Conservation (phyloP, 2,797 vertebrate genomes). For the Ciconia nigra region DNA sequence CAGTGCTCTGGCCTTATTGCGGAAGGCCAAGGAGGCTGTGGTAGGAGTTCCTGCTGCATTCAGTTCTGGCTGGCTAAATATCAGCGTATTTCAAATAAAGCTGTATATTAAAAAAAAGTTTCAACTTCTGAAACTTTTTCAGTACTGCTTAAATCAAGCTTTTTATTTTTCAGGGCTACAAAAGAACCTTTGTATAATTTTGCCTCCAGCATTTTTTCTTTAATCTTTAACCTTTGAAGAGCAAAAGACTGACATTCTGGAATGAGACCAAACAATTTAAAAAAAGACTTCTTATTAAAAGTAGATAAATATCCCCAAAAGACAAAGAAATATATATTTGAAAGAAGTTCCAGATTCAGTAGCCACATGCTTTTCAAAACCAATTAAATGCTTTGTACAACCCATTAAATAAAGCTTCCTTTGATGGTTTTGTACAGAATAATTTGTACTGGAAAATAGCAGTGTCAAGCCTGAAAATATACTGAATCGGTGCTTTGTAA, state of each 20-base stretch:
- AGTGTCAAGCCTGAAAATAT: not conserved
- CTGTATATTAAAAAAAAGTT: not conserved
- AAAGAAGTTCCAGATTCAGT: not conserved
- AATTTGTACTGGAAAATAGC: not conserved
- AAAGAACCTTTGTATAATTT: slow-evolving; percentile 51
- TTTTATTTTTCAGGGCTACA: slow-evolving; percentile 29
- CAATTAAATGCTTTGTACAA: not conserved
- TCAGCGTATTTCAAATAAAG: not conserved
- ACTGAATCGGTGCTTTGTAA: slow-evolving; percentile 43
- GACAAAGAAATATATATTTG: not conserved
- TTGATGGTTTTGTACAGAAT: not conserved
- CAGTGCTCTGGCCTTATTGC: not conserved
- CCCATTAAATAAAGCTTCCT: not conserved
- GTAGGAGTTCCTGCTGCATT: not conserved
- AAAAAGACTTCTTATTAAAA: not conserved
- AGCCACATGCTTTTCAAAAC: slow-evolving; percentile 27
- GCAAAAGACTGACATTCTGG: slow-evolving; percentile 33
- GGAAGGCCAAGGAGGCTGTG: not conserved
- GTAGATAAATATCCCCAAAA: not conserved
- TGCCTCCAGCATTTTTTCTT: slow-evolving; percentile 29
- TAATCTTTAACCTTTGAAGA: slow-evolving; percentile 59
- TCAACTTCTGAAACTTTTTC: slow-evolving; percentile 25
- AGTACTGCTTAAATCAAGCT: not conserved
- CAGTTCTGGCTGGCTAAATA: not conserved
- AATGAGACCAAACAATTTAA: not conserved